phyloP scores from a whole-genome alignment of 2,888 invertebrate genomes.

The Geophilus truncorum region DNA sequence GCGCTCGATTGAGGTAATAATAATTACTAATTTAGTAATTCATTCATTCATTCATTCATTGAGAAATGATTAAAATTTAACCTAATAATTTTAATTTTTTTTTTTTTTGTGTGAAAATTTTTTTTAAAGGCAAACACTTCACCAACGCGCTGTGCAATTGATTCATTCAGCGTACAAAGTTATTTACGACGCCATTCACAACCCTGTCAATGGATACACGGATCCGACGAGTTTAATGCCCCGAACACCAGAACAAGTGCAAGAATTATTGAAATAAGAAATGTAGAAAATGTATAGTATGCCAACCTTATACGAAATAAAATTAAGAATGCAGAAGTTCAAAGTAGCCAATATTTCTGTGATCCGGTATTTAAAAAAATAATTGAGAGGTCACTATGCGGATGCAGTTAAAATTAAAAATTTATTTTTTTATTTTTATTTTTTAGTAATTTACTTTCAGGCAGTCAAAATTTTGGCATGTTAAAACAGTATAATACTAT shows the following conservation, averaged over 20 bases:
- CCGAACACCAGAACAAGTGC: constrained; percentile 49
- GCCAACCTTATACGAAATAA: neutral
- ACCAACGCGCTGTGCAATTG: constrained; percentile 76
- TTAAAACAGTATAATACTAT: too few species aligned
- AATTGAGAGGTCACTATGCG: neutral
- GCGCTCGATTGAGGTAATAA: constrained; percentile 34
- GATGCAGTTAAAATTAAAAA: neutral
- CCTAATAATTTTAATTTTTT: neutral
- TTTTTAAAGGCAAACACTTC: constrained; percentile 49
- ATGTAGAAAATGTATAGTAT: neutral
- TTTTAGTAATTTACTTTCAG: too few species aligned
- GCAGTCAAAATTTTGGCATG: too few species aligned
- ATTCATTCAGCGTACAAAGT: constrained; percentile 76
- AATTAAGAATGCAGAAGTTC: neutral
- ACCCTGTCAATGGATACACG: constrained; percentile 47
- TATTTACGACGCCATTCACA: constrained; percentile 46
- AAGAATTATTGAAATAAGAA: constrained; percentile 44
- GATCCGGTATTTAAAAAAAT: neutral
- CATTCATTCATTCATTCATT: too few species aligned
- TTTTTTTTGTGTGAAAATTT: neutral
- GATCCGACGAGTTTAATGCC: constrained; percentile 47
- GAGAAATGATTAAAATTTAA: neutral
- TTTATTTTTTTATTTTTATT: too few species aligned
- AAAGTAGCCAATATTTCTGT: neutral
- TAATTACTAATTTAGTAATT: too few species aligned